These are phyloP conservation scores for Phrynocephalus vlangalii DNA, from an alignment of 2,797 vertebrate genomes.

Conservation along the genomic window DNA sequence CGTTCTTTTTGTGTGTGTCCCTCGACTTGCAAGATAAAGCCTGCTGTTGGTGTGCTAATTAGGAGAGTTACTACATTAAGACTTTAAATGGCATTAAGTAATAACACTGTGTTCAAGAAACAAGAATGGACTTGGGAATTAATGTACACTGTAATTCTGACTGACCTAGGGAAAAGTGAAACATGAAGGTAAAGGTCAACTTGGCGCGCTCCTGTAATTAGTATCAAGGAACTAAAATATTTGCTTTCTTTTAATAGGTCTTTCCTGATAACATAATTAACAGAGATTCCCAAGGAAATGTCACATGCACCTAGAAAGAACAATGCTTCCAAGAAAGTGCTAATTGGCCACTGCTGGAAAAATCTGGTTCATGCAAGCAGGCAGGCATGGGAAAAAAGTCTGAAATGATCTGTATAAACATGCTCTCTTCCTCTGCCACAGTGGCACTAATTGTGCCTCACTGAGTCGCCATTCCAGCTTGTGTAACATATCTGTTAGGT, in stretches of 20 bases:
- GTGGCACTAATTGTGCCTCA: slow-evolving; percentile 62
- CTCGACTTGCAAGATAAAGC: background rate
- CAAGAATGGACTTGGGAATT: slow-evolving; percentile 8
- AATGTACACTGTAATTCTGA: background rate
- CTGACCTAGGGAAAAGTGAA: background rate
- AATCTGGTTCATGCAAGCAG: slow-evolving; percentile 67
- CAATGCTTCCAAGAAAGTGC: slow-evolving; percentile 65
- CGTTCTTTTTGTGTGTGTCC: background rate
- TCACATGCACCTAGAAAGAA: slow-evolving; percentile 60
- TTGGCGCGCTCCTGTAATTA: slow-evolving; percentile 63
- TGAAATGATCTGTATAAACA: slow-evolving; percentile 63
- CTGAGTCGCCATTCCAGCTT: slow-evolving; percentile 54
- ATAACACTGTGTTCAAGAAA: background rate
- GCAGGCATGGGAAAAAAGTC: slow-evolving; percentile 61
- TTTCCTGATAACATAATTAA: slow-evolving; percentile 72
- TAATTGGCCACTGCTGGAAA: slow-evolving; percentile 77
- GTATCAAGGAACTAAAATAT: slow-evolving; percentile 55
- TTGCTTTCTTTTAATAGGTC: slow-evolving; percentile 65
- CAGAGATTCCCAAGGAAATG: slow-evolving; percentile 65
- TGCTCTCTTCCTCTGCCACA: slow-evolving; percentile 50
- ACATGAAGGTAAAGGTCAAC: slow-evolving; percentile 17
- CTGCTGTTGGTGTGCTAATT: background rate
- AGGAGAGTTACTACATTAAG: background rate
- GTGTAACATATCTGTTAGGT: slow-evolving; percentile 32
- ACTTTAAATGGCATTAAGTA: background rate